Evolutionary conservation across 2,113 vertebrate species (phyloP), one percentile per base, ranked within the genome.

Genomic region (Notothenia coriiceps): DNA sequence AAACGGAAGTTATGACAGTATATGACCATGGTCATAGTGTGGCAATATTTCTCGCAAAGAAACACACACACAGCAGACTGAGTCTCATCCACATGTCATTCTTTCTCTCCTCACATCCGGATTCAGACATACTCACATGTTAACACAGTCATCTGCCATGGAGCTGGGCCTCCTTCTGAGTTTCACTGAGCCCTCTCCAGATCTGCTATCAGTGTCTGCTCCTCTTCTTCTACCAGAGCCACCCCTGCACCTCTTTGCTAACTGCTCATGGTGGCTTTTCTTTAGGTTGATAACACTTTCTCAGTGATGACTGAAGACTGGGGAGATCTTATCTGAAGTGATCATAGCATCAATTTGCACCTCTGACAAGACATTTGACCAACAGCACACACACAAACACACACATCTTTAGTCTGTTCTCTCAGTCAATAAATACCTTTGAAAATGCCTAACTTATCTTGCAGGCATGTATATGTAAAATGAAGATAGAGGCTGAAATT

Each of bases 401-500:
- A 62, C 43, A 62, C 55, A 80, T 18, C 22, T 57, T 29, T 1
- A 52, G 70, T 9, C 49, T 61, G 54, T 57, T 69, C 70, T 60
- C 81, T 78, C 75, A 46, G 84, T 78, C 86, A 90, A 79, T 88
- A 92, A 92, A 91, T 92, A 87, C 86, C 85, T 78, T 63, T 25
- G 20, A 29, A 73, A 82, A 93, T 93, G 89, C 91, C 84, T 79
- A 55, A 85, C 80, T 92, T 94, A 94, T 94, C 91, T 91, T 6
- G 57, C 70, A 82, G 86, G 64, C 67, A 50, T 81, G 78, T 90
- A 76, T 81, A 79, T 83, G 79, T 68, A 63, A 85, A 83, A 79
- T 82, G 63, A 74, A 87, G 89, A 88, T 76, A 86, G 86, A 87
- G 80, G 75, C 66, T 47, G 61, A 62, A 83, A 89, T 89, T 92